Conservation (phyloP, 2,888 invertebrate species). For the Caenorhabditis sp. region DNA sequence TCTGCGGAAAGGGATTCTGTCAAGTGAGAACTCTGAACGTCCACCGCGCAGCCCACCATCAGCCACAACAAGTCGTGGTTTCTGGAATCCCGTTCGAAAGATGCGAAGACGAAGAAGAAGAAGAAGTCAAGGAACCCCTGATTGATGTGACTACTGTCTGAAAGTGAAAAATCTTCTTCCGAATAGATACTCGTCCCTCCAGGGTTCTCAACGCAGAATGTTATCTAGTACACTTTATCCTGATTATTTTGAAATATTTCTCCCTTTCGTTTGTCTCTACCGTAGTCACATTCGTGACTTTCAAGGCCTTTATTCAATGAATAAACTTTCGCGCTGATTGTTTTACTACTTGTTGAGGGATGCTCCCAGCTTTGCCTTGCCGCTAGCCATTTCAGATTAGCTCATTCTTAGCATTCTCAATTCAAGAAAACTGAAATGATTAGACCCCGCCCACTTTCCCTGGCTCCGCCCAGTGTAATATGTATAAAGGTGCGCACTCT, state of each 20-base stretch:
- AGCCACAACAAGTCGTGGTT: not conserved
- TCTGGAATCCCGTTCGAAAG: constrained; percentile 3
- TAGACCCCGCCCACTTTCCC: too few relatives aligned
- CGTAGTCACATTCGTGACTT: too few relatives aligned
- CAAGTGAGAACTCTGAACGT: constrained; percentile 96
- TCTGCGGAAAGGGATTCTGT: constrained; percentile 98
- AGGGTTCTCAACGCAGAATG: not conserved
- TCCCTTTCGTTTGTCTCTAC: not conserved
- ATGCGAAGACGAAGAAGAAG: not conserved
- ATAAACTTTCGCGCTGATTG: too few relatives aligned
- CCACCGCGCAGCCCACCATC: constrained; percentile 85
- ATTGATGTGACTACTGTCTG: constrained; percentile 15
- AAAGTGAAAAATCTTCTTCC: not conserved
- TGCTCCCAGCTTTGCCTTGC: too few relatives aligned
- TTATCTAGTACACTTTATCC: constrained; percentile 7
- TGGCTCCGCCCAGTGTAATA: too few relatives aligned
- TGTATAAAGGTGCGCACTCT: too few relatives aligned
- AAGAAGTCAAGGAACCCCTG: not conserved
- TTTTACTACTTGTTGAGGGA: too few relatives aligned
- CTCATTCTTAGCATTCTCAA: too few relatives aligned
- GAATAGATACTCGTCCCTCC: not conserved
- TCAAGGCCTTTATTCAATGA: too few relatives aligned
- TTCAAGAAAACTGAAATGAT: too few relatives aligned
- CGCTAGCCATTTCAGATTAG: too few relatives aligned
- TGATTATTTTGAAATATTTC: not conserved